A percentile compares a stretch with the other conserved stretches of the same genome.
These are phyloP conservation scores for Apocrypta bakeri DNA, from an alignment of 1,140 invertebrate species.

Conservation along the genomic window DNA sequence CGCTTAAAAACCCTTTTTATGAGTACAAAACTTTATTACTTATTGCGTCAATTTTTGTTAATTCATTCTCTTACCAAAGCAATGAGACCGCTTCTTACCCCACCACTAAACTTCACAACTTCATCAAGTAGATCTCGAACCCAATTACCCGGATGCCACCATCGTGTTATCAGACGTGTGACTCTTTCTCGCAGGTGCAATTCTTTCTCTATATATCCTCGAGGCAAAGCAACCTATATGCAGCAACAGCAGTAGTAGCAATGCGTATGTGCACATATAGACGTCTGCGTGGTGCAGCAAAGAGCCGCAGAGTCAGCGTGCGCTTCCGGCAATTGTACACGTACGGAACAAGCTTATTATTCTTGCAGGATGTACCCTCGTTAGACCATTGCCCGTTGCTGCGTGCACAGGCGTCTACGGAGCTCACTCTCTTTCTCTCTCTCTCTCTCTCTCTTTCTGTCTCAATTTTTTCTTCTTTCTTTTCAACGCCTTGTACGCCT, in stretches of 20 bases:
- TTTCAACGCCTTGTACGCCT: slow-evolving; percentile 1
- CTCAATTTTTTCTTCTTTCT: background rate
- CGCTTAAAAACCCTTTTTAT: too few relatives aligned
- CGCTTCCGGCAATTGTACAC: slow-evolving; percentile 50
- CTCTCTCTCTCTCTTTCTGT: too few relatives aligned
- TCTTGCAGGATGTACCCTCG: slow-evolving; percentile 48
- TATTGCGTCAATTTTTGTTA: too few relatives aligned
- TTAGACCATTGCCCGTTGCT: slow-evolving; percentile 42
- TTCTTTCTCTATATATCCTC: background rate
- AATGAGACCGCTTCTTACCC: too few relatives aligned
- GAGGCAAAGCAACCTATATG: background rate
- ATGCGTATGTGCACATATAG: too few relatives aligned
- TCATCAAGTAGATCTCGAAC: too few relatives aligned
- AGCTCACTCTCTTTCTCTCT: background rate
- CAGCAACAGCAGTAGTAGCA: background rate
- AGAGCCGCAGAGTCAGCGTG: slow-evolving; percentile 5
- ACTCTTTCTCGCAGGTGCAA: background rate
- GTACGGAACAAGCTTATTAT: slow-evolving; percentile 51
- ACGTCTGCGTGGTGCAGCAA: background rate
- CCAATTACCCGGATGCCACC: too few relatives aligned
- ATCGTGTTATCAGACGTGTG: too few relatives aligned
- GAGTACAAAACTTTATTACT: too few relatives aligned
- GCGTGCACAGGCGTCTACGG: slow-evolving; percentile 7
- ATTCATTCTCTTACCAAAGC: too few relatives aligned
- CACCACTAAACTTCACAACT: too few relatives aligned